These are phyloP conservation scores for Lordiphosa stackelbergi DNA, from an alignment of 1,140 invertebrate genomes.

Conservation along the genomic window DNA sequence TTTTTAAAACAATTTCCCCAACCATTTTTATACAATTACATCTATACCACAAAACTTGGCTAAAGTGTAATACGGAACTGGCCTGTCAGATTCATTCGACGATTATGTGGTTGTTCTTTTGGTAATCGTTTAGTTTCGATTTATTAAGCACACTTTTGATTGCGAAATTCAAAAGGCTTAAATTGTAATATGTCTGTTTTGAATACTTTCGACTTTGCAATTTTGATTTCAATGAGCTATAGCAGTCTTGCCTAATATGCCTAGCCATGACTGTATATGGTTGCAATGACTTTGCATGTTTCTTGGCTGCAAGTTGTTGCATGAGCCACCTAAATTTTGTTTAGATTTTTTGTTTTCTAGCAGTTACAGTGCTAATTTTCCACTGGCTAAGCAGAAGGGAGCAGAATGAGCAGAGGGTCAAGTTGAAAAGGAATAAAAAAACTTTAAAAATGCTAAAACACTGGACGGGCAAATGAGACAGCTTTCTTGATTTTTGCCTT, in stretches of 20 bases:
- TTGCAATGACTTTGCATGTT: constrained; percentile 49
- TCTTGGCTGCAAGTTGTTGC: constrained; percentile 50
- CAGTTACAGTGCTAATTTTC: constrained; percentile 62
- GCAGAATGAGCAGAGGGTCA: neutral
- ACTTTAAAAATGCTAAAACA: constrained; percentile 11
- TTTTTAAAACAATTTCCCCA: too few relatives aligned
- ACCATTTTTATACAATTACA: too few relatives aligned
- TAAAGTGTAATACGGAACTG: too few relatives aligned
- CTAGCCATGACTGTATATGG: constrained; percentile 16
- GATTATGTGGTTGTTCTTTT: too few relatives aligned
- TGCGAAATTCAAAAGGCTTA: too few relatives aligned
- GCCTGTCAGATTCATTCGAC: too few relatives aligned
- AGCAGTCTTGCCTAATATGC: constrained; percentile 14
- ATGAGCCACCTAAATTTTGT: constrained; percentile 36
- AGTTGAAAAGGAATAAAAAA: constrained; percentile 15
- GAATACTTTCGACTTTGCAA: neutral
- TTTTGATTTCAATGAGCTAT: neutral
- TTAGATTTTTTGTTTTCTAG: constrained; percentile 34
- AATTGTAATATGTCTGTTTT: too few relatives aligned
- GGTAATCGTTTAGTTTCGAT: too few relatives aligned
- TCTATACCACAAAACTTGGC: too few relatives aligned
- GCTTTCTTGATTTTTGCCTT: constrained; percentile 4
- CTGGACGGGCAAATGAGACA: constrained; percentile 1
- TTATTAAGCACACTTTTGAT: too few relatives aligned
- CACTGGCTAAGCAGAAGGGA: constrained; percentile 36